phyloP scores from a whole-genome alignment of 2,888 invertebrate genomes.

The Epiblema foenella region DNA sequence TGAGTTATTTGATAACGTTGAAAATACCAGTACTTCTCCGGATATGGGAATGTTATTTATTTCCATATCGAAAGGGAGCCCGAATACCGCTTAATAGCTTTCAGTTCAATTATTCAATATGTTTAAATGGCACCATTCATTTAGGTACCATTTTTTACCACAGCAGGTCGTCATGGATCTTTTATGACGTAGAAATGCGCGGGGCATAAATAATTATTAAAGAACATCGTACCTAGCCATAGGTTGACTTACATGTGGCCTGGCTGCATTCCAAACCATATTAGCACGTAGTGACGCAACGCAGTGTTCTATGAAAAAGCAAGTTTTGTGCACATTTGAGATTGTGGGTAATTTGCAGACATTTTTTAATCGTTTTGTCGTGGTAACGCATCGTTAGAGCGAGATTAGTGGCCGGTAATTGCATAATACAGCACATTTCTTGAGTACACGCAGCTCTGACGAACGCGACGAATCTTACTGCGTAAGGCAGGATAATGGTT shows the following conservation, averaged over 20 bases:
- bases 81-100: too few species aligned
- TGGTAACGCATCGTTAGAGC: slow-evolving; percentile 46
- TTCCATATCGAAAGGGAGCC: too few species aligned
- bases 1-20: neutral
- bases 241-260: slow-evolving; percentile 51
- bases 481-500: slow-evolving; percentile 54
- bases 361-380: slow-evolving; percentile 41
- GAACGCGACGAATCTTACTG: slow-evolving; percentile 57
- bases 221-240: slow-evolving; percentile 40
- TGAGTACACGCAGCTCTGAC: slow-evolving; percentile 49
- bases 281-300: slow-evolving; percentile 54
- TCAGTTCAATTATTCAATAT: too few species aligned
- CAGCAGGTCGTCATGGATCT: too few species aligned
- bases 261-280: slow-evolving; percentile 58
- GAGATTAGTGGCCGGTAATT: slow-evolving; percentile 54
- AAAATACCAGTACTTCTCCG: neutral
- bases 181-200: neutral
- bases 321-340: slow-evolving; percentile 45
- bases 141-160: too few species aligned
- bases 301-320: slow-evolving; percentile 52
- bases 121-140: too few species aligned
- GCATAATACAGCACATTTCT: slow-evolving; percentile 56
- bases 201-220: slow-evolving; percentile 17
- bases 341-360: slow-evolving; percentile 29
- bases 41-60: neutral